These are phyloP conservation scores for Neoascia interrupta DNA, from an alignment of 2,888 invertebrate genomes.

Conservation along the genomic window DNA sequence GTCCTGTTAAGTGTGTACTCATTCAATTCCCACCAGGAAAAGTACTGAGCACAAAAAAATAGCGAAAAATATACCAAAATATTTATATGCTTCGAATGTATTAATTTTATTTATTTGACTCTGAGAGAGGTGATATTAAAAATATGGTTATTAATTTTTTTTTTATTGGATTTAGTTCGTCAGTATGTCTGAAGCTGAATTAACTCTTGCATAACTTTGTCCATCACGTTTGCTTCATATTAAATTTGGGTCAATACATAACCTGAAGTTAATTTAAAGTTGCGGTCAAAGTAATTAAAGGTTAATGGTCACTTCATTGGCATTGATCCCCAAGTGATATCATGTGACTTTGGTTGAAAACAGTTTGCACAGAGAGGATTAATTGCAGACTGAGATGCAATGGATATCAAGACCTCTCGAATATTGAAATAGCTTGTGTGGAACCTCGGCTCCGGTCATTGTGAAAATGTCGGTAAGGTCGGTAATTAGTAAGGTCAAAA, in stretches of 20 bases:
- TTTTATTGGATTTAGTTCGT: constrained; percentile 45
- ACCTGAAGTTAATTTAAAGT: constrained; percentile 53
- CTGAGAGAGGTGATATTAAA: constrained; percentile 25
- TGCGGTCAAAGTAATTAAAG: constrained; percentile 38
- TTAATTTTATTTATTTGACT: constrained; percentile 2
- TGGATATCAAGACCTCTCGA: no score
- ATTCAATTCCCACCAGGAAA: not conserved
- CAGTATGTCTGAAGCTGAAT: no score
- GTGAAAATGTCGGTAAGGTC: no score
- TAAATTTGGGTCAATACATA: no score
- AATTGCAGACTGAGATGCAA: no score
- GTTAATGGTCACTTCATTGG: constrained; percentile 22
- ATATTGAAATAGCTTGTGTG: no score
- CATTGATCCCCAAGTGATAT: no score
- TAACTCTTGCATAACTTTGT: constrained; percentile 36
- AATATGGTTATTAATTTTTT: constrained; percentile 52
- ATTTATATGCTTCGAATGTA: not conserved
- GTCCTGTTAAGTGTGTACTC: constrained; percentile 24
- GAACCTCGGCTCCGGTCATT: no score
- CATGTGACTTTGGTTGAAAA: no score
- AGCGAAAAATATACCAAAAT: constrained; percentile 14
- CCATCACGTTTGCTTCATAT: no score
- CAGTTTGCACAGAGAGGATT: no score
- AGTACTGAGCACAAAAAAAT: not conserved
- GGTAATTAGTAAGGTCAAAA: no score